Percentiles rank a stretch among this genome's conserved stretches.
Evolutionary conservation across 2,888 invertebrate species (phyloP).

Genomic region (Tryphoninae sp.): DNA sequence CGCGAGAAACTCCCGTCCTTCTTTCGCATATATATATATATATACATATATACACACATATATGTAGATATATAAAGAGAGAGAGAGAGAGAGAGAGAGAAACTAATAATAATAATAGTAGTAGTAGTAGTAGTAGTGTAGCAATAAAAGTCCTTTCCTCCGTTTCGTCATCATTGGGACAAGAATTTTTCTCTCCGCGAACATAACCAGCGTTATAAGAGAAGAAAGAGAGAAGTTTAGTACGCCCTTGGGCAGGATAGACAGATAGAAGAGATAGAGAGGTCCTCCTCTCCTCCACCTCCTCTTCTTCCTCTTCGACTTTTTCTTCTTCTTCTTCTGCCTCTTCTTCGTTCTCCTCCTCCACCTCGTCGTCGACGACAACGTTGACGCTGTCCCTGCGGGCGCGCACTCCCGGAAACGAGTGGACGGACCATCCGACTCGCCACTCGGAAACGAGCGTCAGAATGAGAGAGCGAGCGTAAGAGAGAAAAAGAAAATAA

Average conservation of each 20-base stretch:
- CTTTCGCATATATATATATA: conserved; percentile 5
- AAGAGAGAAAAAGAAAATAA: conserved; percentile 37
- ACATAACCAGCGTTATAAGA: conserved; percentile 54
- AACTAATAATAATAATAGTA: not conserved
- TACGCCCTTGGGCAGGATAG: conserved; percentile 61
- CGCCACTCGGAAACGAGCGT: conserved; percentile 53
- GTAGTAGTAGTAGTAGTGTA: conserved; percentile 7
- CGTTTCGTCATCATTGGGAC: conserved; percentile 14
- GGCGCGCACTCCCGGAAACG: conserved; percentile 67
- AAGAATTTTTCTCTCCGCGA: conserved; percentile 37
- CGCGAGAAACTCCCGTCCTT: not conserved
- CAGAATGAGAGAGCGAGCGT: conserved; percentile 23
- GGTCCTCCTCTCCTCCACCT: conserved; percentile 57
- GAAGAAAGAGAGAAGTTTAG: conserved; percentile 58
- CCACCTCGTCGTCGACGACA: conserved; percentile 59
- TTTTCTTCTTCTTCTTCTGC: too few relatives aligned
- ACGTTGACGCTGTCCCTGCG: conserved; percentile 65
- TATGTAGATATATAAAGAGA: conserved; percentile 1
- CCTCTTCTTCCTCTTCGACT: too few relatives aligned
- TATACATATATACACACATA: conserved; percentile 14
- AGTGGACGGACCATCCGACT: conserved; percentile 82
- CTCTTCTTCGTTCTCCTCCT: conserved; percentile 45
- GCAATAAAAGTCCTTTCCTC: conserved; percentile 43
- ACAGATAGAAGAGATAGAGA: conserved; percentile 58
- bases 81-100: not conserved